phyloP scores from a whole-genome alignment of 2,888 invertebrate genomes.

The Salticus scenicus region DNA sequence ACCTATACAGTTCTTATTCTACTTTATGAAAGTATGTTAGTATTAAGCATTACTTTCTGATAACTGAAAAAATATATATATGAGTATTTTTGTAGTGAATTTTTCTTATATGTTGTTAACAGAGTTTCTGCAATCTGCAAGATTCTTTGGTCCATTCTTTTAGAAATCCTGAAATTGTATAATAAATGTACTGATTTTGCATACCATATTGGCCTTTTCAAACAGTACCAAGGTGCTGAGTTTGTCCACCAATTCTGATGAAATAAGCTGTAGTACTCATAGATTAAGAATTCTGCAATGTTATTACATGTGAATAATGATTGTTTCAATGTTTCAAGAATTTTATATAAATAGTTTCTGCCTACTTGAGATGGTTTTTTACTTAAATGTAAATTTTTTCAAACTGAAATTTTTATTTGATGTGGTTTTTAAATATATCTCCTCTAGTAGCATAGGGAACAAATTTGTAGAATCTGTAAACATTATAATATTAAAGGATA shows the following conservation, averaged over 20 bases:
- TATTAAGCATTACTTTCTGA: too few relatives aligned
- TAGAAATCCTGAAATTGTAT: neutral
- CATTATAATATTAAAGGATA: neutral
- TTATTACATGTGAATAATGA: conserved; percentile 55
- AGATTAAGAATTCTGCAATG: conserved; percentile 22
- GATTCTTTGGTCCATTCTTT: too few relatives aligned
- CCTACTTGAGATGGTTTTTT: conserved; percentile 60
- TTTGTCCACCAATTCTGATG: conserved; percentile 31
- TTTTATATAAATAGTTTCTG: conserved; percentile 67
- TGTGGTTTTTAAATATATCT: conserved; percentile 62
- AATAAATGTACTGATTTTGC: conserved; percentile 16
- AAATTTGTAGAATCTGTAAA: conserved; percentile 38
- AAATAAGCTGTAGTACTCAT: conserved; percentile 19
- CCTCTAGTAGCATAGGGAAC: conserved; percentile 37
- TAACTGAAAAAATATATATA: too few relatives aligned
- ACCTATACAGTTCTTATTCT: too few relatives aligned
- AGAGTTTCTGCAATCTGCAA: too few relatives aligned
- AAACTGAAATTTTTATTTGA: conserved; percentile 54
- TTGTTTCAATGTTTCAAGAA: conserved; percentile 63
- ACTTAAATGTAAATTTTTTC: conserved; percentile 67
- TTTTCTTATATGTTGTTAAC: too few relatives aligned
- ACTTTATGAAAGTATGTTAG: too few relatives aligned
- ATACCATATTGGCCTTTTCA: conserved; percentile 44
- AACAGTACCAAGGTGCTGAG: conserved; percentile 31
- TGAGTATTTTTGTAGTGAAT: too few relatives aligned